phyloP scores from a whole-genome alignment of 2,797 vertebrate species.

The Hybognathus amarus region DNA sequence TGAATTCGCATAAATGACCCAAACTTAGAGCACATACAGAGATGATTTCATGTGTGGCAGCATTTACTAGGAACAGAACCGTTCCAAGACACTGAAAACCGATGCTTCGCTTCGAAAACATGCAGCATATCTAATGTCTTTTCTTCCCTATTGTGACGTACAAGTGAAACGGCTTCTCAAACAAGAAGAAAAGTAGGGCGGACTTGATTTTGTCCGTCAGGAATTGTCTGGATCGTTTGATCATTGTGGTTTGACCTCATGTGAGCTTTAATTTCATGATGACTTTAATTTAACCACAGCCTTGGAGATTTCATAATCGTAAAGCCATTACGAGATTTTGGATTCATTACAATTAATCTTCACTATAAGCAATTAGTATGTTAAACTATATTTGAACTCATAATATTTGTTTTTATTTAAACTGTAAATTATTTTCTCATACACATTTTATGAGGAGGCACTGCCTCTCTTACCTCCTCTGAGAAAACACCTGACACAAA shows the following conservation, averaged over 20 bases:
- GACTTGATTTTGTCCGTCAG: too few relatives aligned
- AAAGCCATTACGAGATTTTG: not conserved
- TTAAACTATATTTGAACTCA: not conserved
- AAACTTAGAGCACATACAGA: not conserved
- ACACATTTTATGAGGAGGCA: not conserved
- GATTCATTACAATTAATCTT: not conserved
- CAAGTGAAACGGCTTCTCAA: not conserved
- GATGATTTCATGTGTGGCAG: not conserved
- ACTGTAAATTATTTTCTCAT: not conserved
- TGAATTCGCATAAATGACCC: not conserved
- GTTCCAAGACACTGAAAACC: not conserved
- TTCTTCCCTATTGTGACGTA: not conserved
- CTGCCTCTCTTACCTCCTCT: not conserved
- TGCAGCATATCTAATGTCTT: not conserved
- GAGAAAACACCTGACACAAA: slow-evolving; percentile 12
- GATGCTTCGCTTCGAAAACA: not conserved
- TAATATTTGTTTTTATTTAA: slow-evolving; percentile 3
- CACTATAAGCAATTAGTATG: not conserved
- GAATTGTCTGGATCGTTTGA: not conserved
- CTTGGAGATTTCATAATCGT: not conserved
- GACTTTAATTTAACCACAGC: not conserved
- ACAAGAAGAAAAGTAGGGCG: too few relatives aligned
- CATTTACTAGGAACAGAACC: not conserved
- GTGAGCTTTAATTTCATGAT: not conserved
- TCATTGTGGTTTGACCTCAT: not conserved